A percentile compares a stretch with the other conserved stretches of the same genome.
phyloP scores from a whole-genome alignment of 2,797 vertebrate genomes.

The Oreortyx pictus region DNA sequence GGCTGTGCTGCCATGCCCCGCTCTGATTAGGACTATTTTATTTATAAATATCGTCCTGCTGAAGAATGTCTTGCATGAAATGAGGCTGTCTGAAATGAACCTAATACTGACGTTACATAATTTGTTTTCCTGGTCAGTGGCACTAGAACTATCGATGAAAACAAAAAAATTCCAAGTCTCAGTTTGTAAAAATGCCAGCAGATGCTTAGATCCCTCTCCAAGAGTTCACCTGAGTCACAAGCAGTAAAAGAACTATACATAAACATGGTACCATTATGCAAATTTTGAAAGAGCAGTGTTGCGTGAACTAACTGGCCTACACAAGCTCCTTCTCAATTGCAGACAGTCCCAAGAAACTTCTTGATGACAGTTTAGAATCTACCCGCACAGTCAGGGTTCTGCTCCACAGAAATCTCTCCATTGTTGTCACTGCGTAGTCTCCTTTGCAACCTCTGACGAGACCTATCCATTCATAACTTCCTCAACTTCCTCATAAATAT shows the following conservation, averaged over 20 bases:
- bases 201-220: neutral
- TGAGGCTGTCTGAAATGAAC: neutral
- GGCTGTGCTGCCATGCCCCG: neutral
- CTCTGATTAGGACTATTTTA: neutral
- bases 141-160: neutral
- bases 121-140: neutral
- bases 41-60: neutral
- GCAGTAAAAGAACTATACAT: neutral
- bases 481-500: neutral
- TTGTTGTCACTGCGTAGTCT: neutral
- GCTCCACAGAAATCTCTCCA: neutral
- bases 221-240: rapidly evolving
- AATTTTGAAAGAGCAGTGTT: neutral
- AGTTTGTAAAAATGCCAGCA: neutral
- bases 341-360: neutral
- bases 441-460: neutral
- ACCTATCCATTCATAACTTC: neutral
- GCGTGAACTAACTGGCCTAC: neutral
- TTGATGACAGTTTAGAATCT: neutral
- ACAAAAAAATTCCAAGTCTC: neutral
- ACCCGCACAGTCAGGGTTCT: rapidly evolving
- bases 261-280: neutral
- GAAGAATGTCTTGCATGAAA: neutral
- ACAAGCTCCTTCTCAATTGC: neutral
- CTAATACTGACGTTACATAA: neutral